These are phyloP conservation scores for Catharus fuscescens DNA, from an alignment of 2,113 vertebrate genomes.

Conservation along the genomic window DNA sequence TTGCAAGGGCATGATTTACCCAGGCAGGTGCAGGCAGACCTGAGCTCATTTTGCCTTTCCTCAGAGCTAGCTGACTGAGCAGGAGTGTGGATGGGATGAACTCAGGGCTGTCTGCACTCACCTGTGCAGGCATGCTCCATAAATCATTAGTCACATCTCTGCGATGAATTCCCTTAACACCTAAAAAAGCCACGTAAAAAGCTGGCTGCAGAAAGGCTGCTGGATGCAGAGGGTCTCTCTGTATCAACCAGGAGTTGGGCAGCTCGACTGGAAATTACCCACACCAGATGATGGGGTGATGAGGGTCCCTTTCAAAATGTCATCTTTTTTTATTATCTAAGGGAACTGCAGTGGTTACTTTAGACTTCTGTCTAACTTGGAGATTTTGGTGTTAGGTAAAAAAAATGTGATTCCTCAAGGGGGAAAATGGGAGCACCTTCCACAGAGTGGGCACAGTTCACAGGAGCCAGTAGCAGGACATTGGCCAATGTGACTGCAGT, in stretches of 20 bases:
- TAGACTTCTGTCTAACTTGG: neutral
- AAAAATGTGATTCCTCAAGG: neutral
- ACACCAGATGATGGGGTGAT: rapidly evolving
- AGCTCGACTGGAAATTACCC: neutral
- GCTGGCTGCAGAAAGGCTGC: neutral
- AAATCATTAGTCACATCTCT: constrained; percentile 26
- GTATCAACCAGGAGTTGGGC: neutral
- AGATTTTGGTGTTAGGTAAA: neutral
- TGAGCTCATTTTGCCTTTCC: neutral
- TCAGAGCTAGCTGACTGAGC: constrained; percentile 9
- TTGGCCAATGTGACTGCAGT: rapidly evolving
- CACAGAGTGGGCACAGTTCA: neutral
- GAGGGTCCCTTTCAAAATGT: neutral
- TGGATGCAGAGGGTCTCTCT: neutral
- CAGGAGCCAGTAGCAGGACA: neutral
- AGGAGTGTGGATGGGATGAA: neutral
- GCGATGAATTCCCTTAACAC: neutral
- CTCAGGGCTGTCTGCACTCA: neutral
- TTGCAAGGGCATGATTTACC: neutral
- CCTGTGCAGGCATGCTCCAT: neutral
- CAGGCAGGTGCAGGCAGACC: constrained; percentile 1
- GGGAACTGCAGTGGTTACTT: neutral
- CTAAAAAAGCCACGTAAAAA: neutral
- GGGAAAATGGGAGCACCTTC: neutral
- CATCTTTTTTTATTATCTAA: neutral